Evolutionary conservation across 2,888 invertebrate genomes (phyloP).

Genomic region (Oscheius sp.): DNA sequence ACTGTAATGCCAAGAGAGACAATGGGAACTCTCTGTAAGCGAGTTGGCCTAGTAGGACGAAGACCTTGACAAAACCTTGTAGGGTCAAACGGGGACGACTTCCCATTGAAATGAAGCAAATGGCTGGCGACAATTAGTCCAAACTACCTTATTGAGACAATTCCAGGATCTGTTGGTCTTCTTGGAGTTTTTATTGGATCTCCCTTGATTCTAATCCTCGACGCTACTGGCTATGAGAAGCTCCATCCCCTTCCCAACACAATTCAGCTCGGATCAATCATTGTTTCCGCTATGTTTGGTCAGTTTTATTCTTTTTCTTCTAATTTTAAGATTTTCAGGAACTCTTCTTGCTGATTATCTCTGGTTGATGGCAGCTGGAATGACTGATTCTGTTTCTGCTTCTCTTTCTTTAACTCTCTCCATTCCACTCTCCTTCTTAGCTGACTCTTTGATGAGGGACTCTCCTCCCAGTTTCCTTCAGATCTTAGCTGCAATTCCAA

Average conservation of each 20-base stretch:
- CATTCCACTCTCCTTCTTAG: constrained; percentile 87
- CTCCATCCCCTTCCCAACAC: constrained; percentile 84
- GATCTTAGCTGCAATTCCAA: constrained; percentile 82
- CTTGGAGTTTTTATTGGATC: constrained; percentile 87
- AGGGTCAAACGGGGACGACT: too few relatives aligned
- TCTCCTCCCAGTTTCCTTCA: constrained; percentile 76
- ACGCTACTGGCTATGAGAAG: constrained; percentile 81
- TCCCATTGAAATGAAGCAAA: too few relatives aligned
- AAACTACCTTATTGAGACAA: not conserved
- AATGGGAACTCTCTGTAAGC: too few relatives aligned
- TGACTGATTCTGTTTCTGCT: constrained; percentile 89
- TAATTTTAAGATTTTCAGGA: constrained; percentile 73
- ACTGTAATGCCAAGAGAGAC: not conserved
- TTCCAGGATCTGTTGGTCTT: constrained; percentile 87
- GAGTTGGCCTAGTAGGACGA: too few relatives aligned
- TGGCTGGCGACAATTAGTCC: too few relatives aligned
- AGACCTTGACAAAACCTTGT: too few relatives aligned
- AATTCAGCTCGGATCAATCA: constrained; percentile 77
- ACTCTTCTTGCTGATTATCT: constrained; percentile 89
- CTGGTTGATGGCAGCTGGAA: constrained; percentile 92
- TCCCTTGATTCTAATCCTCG: constrained; percentile 87
- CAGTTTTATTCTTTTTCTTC: not conserved
- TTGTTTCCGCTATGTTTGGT: constrained; percentile 49
- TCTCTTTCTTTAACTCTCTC: constrained; percentile 85
- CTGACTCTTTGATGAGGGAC: constrained; percentile 76